phyloP scores from a whole-genome alignment of 1,140 invertebrate genomes.

The Homalodisca vitripennis region DNA sequence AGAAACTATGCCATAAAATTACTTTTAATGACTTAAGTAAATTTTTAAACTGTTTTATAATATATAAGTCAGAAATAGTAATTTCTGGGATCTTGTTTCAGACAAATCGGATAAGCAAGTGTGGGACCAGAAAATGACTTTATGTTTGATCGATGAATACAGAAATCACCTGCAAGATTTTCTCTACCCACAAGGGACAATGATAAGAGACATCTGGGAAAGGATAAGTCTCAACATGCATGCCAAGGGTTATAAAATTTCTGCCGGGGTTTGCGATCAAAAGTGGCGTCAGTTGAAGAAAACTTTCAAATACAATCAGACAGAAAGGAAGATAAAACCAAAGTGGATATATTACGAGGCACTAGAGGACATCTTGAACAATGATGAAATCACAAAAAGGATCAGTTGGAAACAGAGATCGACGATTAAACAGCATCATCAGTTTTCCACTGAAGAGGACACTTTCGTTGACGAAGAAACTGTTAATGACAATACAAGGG shows the following conservation, averaged over 20 bases:
- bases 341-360: conserved; percentile 1
- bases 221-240: background rate
- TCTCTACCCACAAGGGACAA: background rate
- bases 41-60: too few relatives aligned
- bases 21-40: too few relatives aligned
- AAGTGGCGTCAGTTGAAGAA: conserved; percentile 7
- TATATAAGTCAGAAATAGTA: too few relatives aligned
- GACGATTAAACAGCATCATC: too few relatives aligned
- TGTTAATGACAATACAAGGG: too few relatives aligned
- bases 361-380: background rate
- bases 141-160: conserved; percentile 4
- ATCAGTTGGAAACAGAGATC: background rate
- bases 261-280: background rate
- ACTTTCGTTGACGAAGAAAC: too few relatives aligned
- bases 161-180: conserved; percentile 12
- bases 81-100: too few relatives aligned
- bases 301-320: background rate
- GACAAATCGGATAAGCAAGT: too few relatives aligned
- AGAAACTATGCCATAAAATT: too few relatives aligned
- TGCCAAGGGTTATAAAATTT: background rate
- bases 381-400: background rate
- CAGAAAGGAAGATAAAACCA: background rate
- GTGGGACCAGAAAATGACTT: conserved; percentile 5
- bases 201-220: background rate
- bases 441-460: too few relatives aligned